Conservation (phyloP, 1,140 invertebrate species). For the Drosophila punjabiensis region DNA sequence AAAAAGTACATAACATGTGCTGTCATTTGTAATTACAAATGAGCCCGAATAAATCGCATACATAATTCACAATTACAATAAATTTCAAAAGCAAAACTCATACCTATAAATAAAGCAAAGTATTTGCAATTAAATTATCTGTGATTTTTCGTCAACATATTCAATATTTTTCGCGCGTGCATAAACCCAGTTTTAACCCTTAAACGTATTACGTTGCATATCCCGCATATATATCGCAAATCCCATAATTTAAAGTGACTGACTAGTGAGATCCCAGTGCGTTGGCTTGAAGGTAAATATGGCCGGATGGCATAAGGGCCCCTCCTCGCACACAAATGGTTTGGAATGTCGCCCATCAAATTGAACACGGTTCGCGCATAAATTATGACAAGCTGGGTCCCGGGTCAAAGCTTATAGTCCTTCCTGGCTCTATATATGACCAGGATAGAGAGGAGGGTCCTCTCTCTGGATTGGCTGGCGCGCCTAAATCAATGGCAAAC, state of each 20-base stretch:
- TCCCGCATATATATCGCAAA: constrained; percentile 14
- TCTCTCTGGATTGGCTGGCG: constrained; percentile 32
- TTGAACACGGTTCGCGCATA: constrained; percentile 72
- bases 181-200: constrained; percentile 3
- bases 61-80: constrained; percentile 49
- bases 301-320: constrained; percentile 35
- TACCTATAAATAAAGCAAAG: constrained; percentile 48
- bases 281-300: constrained; percentile 69
- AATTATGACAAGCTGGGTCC: constrained; percentile 64
- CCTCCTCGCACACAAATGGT: constrained; percentile 64
- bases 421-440: not conserved
- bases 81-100: constrained; percentile 47
- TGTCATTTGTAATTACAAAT: constrained; percentile 80
- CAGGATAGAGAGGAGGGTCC: constrained; percentile 6
- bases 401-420: constrained; percentile 8
- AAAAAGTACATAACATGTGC: constrained; percentile 38
- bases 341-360: constrained; percentile 72
- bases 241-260: constrained; percentile 40
- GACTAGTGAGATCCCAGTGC: constrained; percentile 27
- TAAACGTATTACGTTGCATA: constrained; percentile 19
- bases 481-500: constrained; percentile 81
- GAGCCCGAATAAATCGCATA: constrained; percentile 35
- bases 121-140: constrained; percentile 78
- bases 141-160: constrained; percentile 79
- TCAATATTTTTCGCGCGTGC: constrained; percentile 46